A percentile compares a stretch with the other conserved stretches of the same genome.
phyloP scores from a whole-genome alignment of 2,113 vertebrate species.

The Planiliza haematocheilus region DNA sequence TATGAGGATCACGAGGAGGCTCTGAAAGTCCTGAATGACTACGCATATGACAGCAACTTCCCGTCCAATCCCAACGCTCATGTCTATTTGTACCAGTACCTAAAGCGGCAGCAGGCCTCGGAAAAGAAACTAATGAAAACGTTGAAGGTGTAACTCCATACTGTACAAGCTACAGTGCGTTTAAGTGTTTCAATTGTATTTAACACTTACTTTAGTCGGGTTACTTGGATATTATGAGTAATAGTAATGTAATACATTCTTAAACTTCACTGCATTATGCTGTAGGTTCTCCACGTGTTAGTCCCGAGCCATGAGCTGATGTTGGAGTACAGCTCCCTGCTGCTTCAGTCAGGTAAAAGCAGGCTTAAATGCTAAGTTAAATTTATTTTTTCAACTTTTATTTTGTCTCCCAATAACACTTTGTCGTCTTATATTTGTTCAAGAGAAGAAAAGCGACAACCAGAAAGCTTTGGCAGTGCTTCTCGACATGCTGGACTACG shows the following conservation, averaged over 20 bases:
- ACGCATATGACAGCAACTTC: constrained; percentile 88
- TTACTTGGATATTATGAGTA: neutral
- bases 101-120: constrained; percentile 84
- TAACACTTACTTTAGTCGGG: neutral
- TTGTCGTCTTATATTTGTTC: neutral
- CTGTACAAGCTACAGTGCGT: neutral
- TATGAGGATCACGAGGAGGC: constrained; percentile 85
- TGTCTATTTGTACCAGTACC: constrained; percentile 88
- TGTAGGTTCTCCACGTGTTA: constrained; percentile 85
- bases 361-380: neutral
- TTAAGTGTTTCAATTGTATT: constrained; percentile 2
- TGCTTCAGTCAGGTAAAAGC: constrained; percentile 87
- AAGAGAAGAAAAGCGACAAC: constrained; percentile 79
- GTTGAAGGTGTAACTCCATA: constrained; percentile 84
- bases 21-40: constrained; percentile 84
- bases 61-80: constrained; percentile 95
- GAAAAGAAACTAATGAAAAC: constrained; percentile 79
- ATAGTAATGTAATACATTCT: no score
- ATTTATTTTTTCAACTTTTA: no score
- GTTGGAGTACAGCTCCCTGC: constrained; percentile 88
- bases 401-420: no score
- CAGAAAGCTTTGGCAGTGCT: constrained; percentile 83
- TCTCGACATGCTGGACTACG: constrained; percentile 89
- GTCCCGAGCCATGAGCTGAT: constrained; percentile 94
- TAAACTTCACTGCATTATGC: constrained; percentile 27